These are phyloP conservation scores for Trichosurus vulpecula DNA, from an alignment of 2,797 vertebrate genomes.

Conservation along the genomic window DNA sequence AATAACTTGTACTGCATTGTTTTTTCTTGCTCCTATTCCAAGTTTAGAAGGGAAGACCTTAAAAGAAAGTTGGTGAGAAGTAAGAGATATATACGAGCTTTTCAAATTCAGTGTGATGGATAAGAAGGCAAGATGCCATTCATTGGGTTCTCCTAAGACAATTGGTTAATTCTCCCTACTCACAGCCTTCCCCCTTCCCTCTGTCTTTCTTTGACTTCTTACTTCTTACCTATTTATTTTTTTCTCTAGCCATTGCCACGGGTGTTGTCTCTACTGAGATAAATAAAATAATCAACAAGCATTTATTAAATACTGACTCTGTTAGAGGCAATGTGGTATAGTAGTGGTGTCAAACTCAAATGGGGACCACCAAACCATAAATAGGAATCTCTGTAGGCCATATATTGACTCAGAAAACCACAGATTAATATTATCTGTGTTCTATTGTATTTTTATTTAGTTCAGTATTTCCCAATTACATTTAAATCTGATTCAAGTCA, in stretches of 20 bases:
- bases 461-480: not conserved
- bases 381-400: not conserved
- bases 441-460: not conserved
- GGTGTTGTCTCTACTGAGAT: not conserved
- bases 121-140: not conserved
- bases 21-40: conserved; percentile 22
- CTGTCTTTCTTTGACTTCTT: not conserved
- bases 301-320: not conserved
- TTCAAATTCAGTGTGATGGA: not conserved
- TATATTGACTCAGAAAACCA: not conserved
- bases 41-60: not conserved
- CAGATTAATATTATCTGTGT: not conserved
- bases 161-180: not conserved
- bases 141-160: not conserved
- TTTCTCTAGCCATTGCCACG: not conserved
- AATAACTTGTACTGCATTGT: conserved; percentile 23
- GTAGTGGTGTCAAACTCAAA: not conserved
- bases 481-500: not conserved
- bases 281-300: not conserved
- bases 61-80: conserved; percentile 4
- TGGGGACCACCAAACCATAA: not conserved
- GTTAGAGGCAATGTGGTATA: not conserved
- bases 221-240: not conserved
- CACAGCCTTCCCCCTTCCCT: not conserved
- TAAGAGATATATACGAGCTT: conserved; percentile 21